Evolutionary conservation across 2,113 vertebrate species (phyloP).

Genomic region (Vidua macroura): DNA sequence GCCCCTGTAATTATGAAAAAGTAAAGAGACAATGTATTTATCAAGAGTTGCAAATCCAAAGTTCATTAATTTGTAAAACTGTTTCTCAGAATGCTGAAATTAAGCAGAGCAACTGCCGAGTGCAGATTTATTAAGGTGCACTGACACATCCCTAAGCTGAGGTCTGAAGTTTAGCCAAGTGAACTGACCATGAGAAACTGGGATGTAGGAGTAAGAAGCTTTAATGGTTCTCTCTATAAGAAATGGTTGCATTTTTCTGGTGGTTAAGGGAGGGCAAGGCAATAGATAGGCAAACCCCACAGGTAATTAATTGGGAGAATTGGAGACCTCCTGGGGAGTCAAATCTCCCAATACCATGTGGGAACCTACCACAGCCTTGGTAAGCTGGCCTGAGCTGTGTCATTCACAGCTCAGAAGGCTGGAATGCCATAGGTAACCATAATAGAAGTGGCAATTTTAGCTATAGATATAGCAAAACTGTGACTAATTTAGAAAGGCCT

Average conservation of each 20-base stretch:
- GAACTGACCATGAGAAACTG: not conserved
- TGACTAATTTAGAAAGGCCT: not conserved
- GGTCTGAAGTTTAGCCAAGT: not conserved
- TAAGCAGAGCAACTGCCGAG: not conserved
- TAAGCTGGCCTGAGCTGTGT: not conserved
- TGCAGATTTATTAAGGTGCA: not conserved
- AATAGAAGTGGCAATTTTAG: not conserved
- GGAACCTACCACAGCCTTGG: not conserved
- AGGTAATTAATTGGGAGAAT: not conserved
- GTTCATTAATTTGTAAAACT: not conserved
- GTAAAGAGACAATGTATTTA: not conserved
- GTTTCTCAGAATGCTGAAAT: not conserved
- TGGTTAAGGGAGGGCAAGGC: accelerated
- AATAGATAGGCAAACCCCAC: not conserved
- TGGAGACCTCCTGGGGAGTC: not conserved
- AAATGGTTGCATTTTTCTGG: not conserved
- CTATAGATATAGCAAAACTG: not conserved
- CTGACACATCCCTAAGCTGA: not conserved
- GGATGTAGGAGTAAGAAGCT: not conserved
- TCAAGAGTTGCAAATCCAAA: not conserved
- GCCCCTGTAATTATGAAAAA: not conserved
- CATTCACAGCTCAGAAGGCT: accelerated
- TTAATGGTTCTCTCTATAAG: not conserved
- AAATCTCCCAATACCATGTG: not conserved
- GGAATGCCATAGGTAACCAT: not conserved